phyloP scores from a whole-genome alignment of 1,140 invertebrate genomes.

The Prorops nasuta region DNA sequence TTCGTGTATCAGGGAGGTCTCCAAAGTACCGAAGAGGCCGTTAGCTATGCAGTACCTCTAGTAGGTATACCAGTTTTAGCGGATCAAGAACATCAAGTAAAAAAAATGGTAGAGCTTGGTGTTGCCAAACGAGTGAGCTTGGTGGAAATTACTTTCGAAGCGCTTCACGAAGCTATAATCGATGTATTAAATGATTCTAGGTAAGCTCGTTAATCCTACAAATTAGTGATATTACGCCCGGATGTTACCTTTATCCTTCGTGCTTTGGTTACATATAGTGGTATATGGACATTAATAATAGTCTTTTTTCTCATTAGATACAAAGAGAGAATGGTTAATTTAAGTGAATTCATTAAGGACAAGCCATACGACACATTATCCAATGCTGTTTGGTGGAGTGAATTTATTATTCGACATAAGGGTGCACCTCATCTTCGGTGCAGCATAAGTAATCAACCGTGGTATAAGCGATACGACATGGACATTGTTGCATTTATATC shows the following conservation, averaged over 20 bases:
- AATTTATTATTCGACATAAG: slow-evolving; percentile 57
- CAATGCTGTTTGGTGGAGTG: slow-evolving; percentile 57
- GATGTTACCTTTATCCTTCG: neutral
- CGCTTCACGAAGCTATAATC: slow-evolving; percentile 18
- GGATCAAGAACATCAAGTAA: slow-evolving; percentile 33
- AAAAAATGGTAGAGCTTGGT: slow-evolving; percentile 24
- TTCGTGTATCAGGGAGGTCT: slow-evolving; percentile 59
- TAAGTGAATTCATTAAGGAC: slow-evolving; percentile 40
- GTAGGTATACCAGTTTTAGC: slow-evolving; percentile 48
- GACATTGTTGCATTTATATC: slow-evolving; percentile 28
- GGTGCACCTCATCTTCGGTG: slow-evolving; percentile 51
- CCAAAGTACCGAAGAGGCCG: slow-evolving; percentile 54
- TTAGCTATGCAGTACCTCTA: slow-evolving; percentile 52
- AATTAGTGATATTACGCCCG: neutral
- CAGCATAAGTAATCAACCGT: slow-evolving; percentile 39
- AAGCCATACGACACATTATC: slow-evolving; percentile 48
- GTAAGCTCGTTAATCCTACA: slow-evolving; percentile 14
- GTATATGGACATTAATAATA: neutral
- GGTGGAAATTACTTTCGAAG: slow-evolving; percentile 5
- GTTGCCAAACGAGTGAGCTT: slow-evolving; percentile 24
- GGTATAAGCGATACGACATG: slow-evolving; percentile 31
- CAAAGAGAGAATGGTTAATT: slow-evolving; percentile 29
- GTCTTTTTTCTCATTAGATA: slow-evolving; percentile 27
- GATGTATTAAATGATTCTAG: slow-evolving; percentile 27
- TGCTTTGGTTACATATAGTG: neutral